A percentile compares a stretch with the other conserved stretches of the same genome.
These are phyloP conservation scores for Phylloscopus collybita DNA, from an alignment of 2,797 vertebrate genomes.

Conservation along the genomic window DNA sequence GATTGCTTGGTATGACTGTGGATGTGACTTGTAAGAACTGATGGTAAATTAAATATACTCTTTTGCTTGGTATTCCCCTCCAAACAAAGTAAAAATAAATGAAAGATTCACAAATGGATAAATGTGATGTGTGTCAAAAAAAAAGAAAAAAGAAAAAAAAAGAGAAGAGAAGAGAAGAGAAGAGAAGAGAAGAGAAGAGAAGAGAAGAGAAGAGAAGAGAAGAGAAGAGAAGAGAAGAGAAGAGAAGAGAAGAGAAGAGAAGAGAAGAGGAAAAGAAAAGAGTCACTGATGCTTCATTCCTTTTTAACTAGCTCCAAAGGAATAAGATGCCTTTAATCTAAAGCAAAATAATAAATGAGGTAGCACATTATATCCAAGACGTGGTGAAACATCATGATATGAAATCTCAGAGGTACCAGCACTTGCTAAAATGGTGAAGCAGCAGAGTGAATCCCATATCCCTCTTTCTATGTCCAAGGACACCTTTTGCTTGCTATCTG, in stretches of 20 bases:
- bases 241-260: too few species aligned
- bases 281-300: background rate
- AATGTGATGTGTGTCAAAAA: background rate
- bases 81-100: background rate
- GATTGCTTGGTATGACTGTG: background rate
- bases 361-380: background rate
- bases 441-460: background rate
- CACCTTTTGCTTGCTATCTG: background rate
- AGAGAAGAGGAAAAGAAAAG: accelerated
- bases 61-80: background rate
- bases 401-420: background rate
- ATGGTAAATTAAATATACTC: background rate
- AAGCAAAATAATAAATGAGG: background rate
- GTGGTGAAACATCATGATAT: background rate
- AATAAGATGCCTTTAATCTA: background rate
- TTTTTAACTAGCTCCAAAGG: background rate
- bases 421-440: background rate
- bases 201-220: accelerated
- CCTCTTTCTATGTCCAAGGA: background rate
- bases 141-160: background rate
- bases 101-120: background rate
- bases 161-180: too few species aligned
- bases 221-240: background rate
- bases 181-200: background rate
- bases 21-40: background rate